Evolutionary conservation across 2,113 vertebrate genomes (phyloP).

Genomic region (Parus major): DNA sequence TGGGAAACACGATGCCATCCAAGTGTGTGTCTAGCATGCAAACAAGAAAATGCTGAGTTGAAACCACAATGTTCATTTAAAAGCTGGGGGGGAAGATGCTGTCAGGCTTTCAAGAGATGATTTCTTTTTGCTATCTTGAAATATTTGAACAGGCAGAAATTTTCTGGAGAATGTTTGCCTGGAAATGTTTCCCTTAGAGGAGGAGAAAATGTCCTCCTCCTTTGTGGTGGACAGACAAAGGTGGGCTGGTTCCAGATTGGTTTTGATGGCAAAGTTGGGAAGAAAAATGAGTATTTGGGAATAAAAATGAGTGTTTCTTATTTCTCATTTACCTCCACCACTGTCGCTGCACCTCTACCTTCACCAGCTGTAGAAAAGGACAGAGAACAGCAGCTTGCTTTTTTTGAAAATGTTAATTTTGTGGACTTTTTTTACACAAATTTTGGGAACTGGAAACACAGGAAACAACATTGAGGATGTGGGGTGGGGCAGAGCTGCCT

Average conservation of each 20-base stretch:
- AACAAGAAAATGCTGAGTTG: slow-evolving; percentile 42
- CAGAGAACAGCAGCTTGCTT: background rate
- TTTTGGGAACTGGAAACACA: background rate
- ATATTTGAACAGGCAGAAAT: background rate
- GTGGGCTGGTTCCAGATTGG: background rate
- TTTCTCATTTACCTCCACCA: background rate
- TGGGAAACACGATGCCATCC: slow-evolving; percentile 51
- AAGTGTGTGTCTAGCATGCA: slow-evolving; percentile 63
- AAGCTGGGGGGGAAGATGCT: background rate
- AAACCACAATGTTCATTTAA: slow-evolving; percentile 28
- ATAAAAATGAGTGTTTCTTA: background rate
- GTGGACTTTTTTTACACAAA: background rate
- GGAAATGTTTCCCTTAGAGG: background rate
- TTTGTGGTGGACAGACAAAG: background rate
- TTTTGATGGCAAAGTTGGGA: background rate
- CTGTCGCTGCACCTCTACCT: background rate
- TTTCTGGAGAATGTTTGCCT: background rate
- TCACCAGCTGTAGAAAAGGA: background rate
- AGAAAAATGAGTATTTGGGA: background rate
- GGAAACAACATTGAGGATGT: background rate
- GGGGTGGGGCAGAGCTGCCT: background rate
- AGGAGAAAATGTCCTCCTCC: background rate
- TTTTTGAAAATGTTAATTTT: background rate
- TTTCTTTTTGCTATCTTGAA: background rate
- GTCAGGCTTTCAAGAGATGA: background rate